Evolutionary conservation across 2,113 vertebrate species (phyloP).

Genomic region (Anhinga anhinga): DNA sequence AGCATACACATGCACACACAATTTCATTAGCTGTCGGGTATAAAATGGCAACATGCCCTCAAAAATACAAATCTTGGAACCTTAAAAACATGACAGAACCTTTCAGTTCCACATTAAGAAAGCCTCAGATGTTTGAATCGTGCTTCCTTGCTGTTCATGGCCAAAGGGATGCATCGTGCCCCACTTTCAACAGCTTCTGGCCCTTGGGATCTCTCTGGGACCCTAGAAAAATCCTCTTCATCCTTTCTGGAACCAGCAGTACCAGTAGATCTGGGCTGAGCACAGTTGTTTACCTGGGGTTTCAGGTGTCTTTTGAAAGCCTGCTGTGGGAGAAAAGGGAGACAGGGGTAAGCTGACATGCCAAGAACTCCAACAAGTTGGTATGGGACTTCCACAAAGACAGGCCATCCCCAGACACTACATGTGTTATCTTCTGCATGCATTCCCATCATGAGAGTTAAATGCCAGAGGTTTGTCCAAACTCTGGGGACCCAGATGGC

Average conservation of each 20-base stretch:
- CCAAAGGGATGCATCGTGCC: neutral
- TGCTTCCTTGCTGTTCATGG: neutral
- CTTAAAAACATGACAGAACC: neutral
- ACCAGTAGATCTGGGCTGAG: neutral
- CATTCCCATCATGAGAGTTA: neutral
- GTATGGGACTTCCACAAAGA: neutral
- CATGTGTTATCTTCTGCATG: rapidly evolving
- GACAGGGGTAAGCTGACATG: neutral
- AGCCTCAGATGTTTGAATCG: neutral
- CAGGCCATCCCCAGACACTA: neutral
- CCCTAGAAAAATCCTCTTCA: neutral
- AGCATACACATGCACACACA: neutral
- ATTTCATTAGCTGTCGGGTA: neutral
- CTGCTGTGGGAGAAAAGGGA: neutral
- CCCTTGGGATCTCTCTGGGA: neutral
- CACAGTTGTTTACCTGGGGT: neutral
- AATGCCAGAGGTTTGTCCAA: neutral
- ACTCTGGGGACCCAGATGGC: too few relatives aligned
- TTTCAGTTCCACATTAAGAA: neutral
- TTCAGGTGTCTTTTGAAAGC: neutral
- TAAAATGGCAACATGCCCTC: neutral
- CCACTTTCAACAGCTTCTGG: neutral
- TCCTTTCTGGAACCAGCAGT: neutral
- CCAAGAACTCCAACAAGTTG: neutral
- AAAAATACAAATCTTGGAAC: neutral